These are phyloP conservation scores for Sicus ferrugineus DNA, from an alignment of 2,888 invertebrate species.

Conservation along the genomic window DNA sequence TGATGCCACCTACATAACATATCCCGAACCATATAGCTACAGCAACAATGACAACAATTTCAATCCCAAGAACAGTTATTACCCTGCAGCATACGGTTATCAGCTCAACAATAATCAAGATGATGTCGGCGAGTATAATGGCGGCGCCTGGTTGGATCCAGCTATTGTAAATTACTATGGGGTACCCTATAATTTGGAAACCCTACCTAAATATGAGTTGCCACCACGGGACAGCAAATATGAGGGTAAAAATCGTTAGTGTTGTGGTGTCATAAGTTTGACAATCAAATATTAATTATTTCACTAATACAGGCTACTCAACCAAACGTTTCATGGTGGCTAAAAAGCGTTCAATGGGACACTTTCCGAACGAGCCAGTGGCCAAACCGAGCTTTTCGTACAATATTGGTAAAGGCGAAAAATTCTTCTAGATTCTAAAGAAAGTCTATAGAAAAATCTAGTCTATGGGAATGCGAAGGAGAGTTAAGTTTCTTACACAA, in stretches of 20 bases:
- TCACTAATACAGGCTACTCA: conserved; percentile 48
- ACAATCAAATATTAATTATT: not conserved
- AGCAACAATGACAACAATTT: conserved; percentile 45
- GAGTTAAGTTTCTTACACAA: not conserved
- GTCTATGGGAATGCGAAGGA: not conserved
- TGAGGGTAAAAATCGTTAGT: conserved; percentile 54
- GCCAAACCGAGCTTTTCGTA: conserved; percentile 52
- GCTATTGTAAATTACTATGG: conserved; percentile 59
- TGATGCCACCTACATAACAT: conserved; percentile 40
- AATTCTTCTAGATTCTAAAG: conserved; percentile 52
- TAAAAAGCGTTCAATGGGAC: conserved; percentile 58
- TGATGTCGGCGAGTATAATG: conserved; percentile 48
- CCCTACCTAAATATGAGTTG: conserved; percentile 59
- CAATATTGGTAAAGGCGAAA: conserved; percentile 52
- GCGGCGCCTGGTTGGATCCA: conserved; percentile 57
- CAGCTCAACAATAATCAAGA: conserved; percentile 36
- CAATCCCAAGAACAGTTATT: conserved; percentile 40
- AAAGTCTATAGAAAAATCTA: not conserved
- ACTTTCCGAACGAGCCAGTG: conserved; percentile 52
- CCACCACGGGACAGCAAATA: conserved; percentile 57
- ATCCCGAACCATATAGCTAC: conserved; percentile 35
- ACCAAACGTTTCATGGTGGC: conserved; percentile 63
- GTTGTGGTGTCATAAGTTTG: not conserved
- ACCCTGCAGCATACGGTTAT: conserved; percentile 42
- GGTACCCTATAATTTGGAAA: conserved; percentile 57